Percentiles rank a stretch among this genome's conserved stretches.
These are phyloP conservation scores for Potorous gilbertii DNA, from an alignment of 2,797 vertebrate species.

Conservation along the genomic window DNA sequence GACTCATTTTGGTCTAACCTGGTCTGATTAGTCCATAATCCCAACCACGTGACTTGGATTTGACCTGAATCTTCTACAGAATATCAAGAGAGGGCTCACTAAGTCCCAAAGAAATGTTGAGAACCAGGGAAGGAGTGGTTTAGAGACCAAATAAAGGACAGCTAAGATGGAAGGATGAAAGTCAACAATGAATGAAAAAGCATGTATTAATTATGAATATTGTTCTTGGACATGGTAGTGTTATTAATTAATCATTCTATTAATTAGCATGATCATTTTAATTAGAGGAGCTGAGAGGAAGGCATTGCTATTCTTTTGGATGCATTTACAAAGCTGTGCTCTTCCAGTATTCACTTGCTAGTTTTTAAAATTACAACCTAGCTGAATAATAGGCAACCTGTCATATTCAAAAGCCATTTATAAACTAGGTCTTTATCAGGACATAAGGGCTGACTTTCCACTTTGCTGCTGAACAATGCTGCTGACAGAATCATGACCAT, in stretches of 20 bases:
- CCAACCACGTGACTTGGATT: background rate
- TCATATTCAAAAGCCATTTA: background rate
- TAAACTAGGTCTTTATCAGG: background rate
- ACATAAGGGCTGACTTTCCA: background rate
- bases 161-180: background rate
- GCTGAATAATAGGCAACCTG: background rate
- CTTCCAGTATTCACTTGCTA: background rate
- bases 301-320: background rate
- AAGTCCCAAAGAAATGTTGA: background rate
- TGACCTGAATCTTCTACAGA: background rate
- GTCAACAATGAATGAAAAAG: background rate
- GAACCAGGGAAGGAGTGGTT: background rate
- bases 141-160: background rate
- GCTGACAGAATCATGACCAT: background rate
- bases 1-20: background rate
- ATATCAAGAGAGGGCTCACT: background rate
- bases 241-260: background rate
- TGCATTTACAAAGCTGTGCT: background rate
- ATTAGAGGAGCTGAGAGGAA: background rate
- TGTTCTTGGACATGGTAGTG: background rate
- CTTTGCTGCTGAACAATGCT: background rate
- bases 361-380: background rate
- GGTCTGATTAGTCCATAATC: background rate
- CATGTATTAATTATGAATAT: background rate
- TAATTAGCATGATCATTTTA: background rate